Evolutionary conservation across 1,140 invertebrate genomes (phyloP).

Genomic region (Pygmarrhopalites habei): DNA sequence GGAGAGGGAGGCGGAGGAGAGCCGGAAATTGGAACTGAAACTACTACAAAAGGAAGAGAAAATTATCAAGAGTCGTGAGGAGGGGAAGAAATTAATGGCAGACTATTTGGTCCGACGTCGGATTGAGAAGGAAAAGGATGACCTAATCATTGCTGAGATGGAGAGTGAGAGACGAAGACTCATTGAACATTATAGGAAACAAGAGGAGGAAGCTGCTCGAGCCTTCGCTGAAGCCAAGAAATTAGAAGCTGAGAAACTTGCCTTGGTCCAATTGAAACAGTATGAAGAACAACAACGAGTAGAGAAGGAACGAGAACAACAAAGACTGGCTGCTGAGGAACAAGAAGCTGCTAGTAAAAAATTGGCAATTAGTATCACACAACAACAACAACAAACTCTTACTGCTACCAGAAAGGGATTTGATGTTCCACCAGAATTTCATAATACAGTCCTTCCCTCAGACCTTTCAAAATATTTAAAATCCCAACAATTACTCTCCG

Average conservation of each 20-base stretch:
- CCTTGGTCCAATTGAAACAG: neutral
- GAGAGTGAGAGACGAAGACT: slow-evolving; percentile 2
- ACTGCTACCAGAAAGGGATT: neutral
- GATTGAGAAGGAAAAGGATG: neutral
- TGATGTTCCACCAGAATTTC: slow-evolving; percentile 24
- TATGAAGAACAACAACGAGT: slow-evolving; percentile 14
- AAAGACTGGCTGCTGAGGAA: neutral
- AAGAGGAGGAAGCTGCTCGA: slow-evolving; percentile 5
- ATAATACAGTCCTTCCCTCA: slow-evolving; percentile 16
- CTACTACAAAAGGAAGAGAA: neutral
- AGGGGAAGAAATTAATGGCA: neutral
- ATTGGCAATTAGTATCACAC: neutral
- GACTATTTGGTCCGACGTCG: neutral
- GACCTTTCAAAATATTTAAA: slow-evolving; percentile 28
- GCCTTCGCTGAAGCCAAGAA: neutral
- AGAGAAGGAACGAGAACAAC: too few species aligned
- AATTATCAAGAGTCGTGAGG: neutral
- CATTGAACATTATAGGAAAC: neutral
- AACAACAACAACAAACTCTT: slow-evolving; percentile 3
- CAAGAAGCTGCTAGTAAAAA: neutral
- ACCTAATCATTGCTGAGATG: neutral
- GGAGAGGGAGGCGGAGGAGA: neutral
- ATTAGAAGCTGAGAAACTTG: neutral
- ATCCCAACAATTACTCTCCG: slow-evolving; percentile 16
- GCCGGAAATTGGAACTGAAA: neutral